These are phyloP conservation scores for Corythornis vintsioides DNA, from an alignment of 2,113 vertebrate genomes.

Conservation along the genomic window DNA sequence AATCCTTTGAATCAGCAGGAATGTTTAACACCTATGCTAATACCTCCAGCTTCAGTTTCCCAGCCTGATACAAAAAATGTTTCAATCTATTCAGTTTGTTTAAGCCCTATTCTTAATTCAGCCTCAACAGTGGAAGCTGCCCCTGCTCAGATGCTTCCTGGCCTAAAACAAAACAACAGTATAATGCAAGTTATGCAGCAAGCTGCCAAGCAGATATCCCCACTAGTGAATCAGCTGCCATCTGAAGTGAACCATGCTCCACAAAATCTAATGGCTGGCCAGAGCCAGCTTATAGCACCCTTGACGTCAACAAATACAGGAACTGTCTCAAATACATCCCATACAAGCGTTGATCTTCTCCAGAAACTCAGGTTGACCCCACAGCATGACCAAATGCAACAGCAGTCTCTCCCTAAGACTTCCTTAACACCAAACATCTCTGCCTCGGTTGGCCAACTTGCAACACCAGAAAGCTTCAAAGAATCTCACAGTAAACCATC, in stretches of 20 bases:
- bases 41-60: constrained; percentile 78
- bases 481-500: constrained; percentile 81
- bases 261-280: constrained; percentile 54
- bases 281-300: constrained; percentile 69
- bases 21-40: constrained; percentile 72
- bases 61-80: constrained; percentile 73
- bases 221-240: constrained; percentile 76
- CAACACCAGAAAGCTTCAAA: constrained; percentile 93
- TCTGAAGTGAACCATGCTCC: constrained; percentile 70
- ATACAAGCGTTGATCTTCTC: constrained; percentile 81
- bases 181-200: constrained; percentile 77
- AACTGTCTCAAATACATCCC: constrained; percentile 70
- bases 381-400: constrained; percentile 78
- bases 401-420: constrained; percentile 81
- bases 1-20: constrained; percentile 66
- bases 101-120: constrained; percentile 83
- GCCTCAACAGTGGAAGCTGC: constrained; percentile 74
- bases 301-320: constrained; percentile 54
- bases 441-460: constrained; percentile 79
- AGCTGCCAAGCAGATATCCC: constrained; percentile 79
- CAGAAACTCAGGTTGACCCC: constrained; percentile 85
- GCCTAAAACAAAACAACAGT: constrained; percentile 70
- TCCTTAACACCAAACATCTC: constrained; percentile 82
- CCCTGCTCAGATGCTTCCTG: constrained; percentile 66
- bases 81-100: constrained; percentile 72